Conservation (phyloP, 2,888 invertebrate species). For the Adelognathus sp. region DNA sequence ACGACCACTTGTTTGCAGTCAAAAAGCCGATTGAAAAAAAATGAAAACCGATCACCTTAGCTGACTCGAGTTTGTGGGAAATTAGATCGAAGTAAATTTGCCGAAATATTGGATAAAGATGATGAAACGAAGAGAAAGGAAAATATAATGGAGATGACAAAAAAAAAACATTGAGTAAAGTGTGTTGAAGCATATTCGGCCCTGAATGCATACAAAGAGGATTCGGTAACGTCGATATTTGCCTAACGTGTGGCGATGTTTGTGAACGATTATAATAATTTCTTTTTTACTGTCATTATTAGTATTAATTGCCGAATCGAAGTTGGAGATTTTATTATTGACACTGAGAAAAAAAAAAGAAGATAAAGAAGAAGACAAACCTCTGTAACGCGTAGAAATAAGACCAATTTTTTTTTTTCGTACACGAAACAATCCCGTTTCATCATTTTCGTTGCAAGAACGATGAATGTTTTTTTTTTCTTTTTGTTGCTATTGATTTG, state of each 20-base stretch:
- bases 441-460: not conserved
- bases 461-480: not conserved
- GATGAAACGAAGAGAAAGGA: constrained; percentile 6
- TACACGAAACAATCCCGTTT: not conserved
- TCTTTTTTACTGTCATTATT: constrained; percentile 6
- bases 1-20: no score
- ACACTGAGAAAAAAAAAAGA: not conserved
- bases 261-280: not conserved
- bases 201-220: constrained; percentile 71
- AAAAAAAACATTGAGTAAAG: constrained; percentile 65
- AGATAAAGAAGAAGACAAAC: no score
- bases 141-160: constrained; percentile 62
- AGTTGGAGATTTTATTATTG: not conserved
- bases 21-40: no score
- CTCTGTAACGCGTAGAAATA: not conserved
- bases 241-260: constrained; percentile 52
- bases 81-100: no score
- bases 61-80: constrained; percentile 19
- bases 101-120: constrained; percentile 8
- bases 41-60: no score
- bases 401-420: not conserved
- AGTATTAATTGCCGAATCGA: not conserved
- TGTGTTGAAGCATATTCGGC: constrained; percentile 70
- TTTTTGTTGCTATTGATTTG: not conserved
- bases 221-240: constrained; percentile 70